A percentile compares a stretch with the other conserved stretches of the same genome.
Conservation (phyloP, 2,888 invertebrate species). For the Ceraclea dissimilis region DNA sequence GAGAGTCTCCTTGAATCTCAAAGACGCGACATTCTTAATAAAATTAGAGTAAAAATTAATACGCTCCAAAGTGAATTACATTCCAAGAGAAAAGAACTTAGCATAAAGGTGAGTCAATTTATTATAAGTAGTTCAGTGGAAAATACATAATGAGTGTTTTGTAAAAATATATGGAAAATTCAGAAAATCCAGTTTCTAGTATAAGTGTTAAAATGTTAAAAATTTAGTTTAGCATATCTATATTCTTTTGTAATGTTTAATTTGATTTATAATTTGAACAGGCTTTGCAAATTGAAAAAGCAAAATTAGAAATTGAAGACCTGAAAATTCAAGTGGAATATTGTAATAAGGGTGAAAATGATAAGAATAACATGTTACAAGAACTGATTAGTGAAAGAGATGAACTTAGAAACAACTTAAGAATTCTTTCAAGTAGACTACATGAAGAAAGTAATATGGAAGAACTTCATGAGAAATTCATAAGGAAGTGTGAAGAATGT, state of each 20-base stretch:
- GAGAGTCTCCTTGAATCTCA: slow-evolving; percentile 5
- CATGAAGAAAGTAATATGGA: slow-evolving; percentile 39
- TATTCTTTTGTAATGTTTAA: background rate
- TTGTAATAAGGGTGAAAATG: slow-evolving; percentile 10
- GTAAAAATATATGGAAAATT: no score
- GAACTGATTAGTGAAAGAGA: slow-evolving; percentile 41
- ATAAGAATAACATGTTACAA: slow-evolving; percentile 28
- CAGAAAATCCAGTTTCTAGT: no score
- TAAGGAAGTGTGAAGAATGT: slow-evolving; percentile 40
- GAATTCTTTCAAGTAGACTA: slow-evolving; percentile 32
- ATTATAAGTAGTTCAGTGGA: no score
- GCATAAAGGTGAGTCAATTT: slow-evolving; percentile 37
- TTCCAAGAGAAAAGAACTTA: slow-evolving; percentile 44
- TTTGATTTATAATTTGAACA: slow-evolving; percentile 26
- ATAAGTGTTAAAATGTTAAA: no score
- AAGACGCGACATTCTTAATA: slow-evolving; percentile 53
- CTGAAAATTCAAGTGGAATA: slow-evolving; percentile 27
- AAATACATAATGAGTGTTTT: no score
- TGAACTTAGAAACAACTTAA: slow-evolving; percentile 26
- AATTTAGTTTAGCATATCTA: no score
- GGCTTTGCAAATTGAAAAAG: slow-evolving; percentile 47
- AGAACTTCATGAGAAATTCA: slow-evolving; percentile 42
- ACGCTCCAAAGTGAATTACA: slow-evolving; percentile 42
- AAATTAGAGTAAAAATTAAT: slow-evolving; percentile 42
- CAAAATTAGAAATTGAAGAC: slow-evolving; percentile 44